Base-by-base conservation (phyloP, 2,113 vertebrate genomes). In the Centropus unirufus region DNA sequence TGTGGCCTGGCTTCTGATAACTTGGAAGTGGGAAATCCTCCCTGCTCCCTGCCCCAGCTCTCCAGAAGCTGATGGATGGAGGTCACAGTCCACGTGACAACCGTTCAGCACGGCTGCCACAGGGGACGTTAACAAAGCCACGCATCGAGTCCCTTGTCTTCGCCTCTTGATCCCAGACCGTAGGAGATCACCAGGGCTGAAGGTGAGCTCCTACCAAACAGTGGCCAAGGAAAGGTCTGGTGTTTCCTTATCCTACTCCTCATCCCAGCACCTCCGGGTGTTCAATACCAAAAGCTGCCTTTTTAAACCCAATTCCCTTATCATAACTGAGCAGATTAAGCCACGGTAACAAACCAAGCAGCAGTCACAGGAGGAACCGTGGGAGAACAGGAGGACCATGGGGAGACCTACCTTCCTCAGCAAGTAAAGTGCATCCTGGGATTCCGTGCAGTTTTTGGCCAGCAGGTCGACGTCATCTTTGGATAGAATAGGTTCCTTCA, bases 401-500 rank as follows among this genome's bases (percentile, higher is more conserved):
- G 32, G 8, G 24, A 29, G 12, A 79, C 14, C 59, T 97, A 99
- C 99, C 99, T 99, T 99, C 88, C 98, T 98, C 84, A 99, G 96
- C 30, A 98, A 97, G 93, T 97, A 97, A 18, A 99, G 98, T 11
- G 98, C 98, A 8, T 97, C 98, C 32, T 98, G 94, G 12, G 98
- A 96, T 74, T 98, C 97, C 13, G 93, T 92, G 54, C 80, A 95
- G 12, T 97, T 98, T 92, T 97, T 96, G 39, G 96, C 95, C 88
- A 99, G 86, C 62, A 98, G 88, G 55, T 98, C 97, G 55, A 99
- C 40, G 32, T 99, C 98, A 34, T 98, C 97, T 63, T 95, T 97
- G 95, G 98, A 98, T 97, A 99, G 96, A 84, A 99, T 55, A 4
- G 99, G 99, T 66, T 99, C 99, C 92, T 98, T 99, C 54, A 99